These are phyloP conservation scores for Protobothrops flavoviridis DNA, from an alignment of 2,113 vertebrate species.

Conservation along the genomic window DNA sequence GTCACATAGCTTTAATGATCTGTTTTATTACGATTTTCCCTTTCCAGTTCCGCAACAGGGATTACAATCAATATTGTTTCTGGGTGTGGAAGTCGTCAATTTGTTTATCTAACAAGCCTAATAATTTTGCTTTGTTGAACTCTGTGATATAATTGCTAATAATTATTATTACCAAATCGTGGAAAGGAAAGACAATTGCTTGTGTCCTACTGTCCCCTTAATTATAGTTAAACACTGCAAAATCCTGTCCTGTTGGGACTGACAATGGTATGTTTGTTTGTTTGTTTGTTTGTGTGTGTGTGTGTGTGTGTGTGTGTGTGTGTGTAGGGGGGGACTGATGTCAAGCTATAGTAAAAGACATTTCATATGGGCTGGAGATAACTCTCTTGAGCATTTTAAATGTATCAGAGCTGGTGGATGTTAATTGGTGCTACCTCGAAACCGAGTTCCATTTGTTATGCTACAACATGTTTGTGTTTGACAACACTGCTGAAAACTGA, in stretches of 20 bases:
- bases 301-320: not conserved
- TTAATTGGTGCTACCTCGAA: constrained; percentile 22
- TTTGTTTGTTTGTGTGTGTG: not conserved
- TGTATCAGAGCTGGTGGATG: not conserved
- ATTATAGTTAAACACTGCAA: constrained; percentile 52
- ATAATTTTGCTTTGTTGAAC: constrained; percentile 8
- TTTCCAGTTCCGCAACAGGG: not conserved
- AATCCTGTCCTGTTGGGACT: constrained; percentile 56
- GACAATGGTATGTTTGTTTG: not conserved
- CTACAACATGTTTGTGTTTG: constrained; percentile 52
- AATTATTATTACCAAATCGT: not conserved
- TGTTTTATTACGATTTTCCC: not conserved
- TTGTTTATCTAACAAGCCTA: not conserved
- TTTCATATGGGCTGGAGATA: constrained; percentile 31
- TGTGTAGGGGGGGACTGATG: not conserved
- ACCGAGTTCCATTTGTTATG: constrained; percentile 36
- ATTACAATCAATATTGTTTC: fast-evolving
- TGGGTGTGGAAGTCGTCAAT: not conserved
- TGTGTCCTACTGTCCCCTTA: constrained; percentile 36
- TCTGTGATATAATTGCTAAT: not conserved
- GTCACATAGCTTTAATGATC: constrained; percentile 12
- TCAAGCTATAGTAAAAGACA: not conserved
- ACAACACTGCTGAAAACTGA: constrained; percentile 50
- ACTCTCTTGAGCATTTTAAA: not conserved
- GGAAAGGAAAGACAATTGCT: constrained; percentile 24